Percentiles rank a stretch among this genome's conserved stretches.
These are phyloP conservation scores for Brachypodius melanocephalos DNA, from an alignment of 2,113 vertebrate genomes.

Conservation along the genomic window DNA sequence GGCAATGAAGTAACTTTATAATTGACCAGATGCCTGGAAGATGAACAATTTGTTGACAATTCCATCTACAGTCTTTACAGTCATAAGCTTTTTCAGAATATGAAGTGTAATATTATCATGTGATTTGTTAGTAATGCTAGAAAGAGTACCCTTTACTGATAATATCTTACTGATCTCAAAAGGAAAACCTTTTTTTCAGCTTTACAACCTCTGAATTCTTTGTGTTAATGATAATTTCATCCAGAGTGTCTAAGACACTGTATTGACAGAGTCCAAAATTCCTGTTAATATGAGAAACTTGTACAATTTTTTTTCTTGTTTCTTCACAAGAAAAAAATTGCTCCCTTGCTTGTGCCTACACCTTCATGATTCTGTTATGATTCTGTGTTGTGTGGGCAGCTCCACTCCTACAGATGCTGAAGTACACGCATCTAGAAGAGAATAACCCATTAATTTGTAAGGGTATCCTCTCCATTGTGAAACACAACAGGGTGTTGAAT, in stretches of 20 bases:
- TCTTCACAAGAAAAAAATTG: background rate
- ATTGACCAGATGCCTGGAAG: background rate
- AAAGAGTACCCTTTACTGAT: background rate
- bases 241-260: background rate
- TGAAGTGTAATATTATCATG: background rate
- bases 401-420: background rate
- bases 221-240: background rate
- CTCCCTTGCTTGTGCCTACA: background rate
- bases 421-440: background rate
- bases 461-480: background rate
- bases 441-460: constrained; percentile 32
- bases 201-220: background rate
- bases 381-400: background rate
- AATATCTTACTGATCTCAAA: background rate
- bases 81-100: background rate
- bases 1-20: background rate
- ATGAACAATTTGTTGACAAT: background rate
- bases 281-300: background rate
- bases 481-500: background rate
- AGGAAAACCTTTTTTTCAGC: background rate
- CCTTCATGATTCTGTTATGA: background rate
- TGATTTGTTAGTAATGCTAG: background rate
- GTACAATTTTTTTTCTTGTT: background rate
- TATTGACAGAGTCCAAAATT: background rate
- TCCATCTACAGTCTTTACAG: background rate